Evolutionary conservation across 2,113 vertebrate genomes (phyloP).

Genomic region (Lophura nycthemera): DNA sequence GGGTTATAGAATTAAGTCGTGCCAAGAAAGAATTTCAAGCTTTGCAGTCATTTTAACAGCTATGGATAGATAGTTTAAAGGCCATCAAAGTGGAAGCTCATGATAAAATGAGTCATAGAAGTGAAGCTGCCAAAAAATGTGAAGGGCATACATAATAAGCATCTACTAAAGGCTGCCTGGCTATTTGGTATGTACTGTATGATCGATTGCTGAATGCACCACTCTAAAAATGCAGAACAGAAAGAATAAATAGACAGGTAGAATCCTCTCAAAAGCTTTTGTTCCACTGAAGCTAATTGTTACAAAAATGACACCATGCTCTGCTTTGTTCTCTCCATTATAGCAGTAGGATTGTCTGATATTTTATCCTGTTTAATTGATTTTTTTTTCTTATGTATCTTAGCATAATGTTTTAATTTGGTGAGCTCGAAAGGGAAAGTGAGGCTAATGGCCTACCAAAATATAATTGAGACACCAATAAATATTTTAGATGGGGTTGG

Average conservation of each 20-base stretch:
- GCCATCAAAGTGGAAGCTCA: conserved; percentile 61
- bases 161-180: background rate
- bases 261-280: conserved; percentile 31
- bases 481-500: conserved; percentile 5
- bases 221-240: background rate
- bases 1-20: conserved; percentile 40
- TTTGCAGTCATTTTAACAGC: conserved; percentile 55
- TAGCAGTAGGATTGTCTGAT: background rate
- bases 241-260: background rate
- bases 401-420: conserved; percentile 31
- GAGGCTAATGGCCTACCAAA: conserved; percentile 17
- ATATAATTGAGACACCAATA: conserved; percentile 17
- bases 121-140: conserved; percentile 25
- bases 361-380: conserved; percentile 8
- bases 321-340: conserved; percentile 19
- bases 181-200: background rate
- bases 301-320: background rate
- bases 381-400: conserved; percentile 23
- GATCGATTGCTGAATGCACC: background rate
- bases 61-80: conserved; percentile 59
- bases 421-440: background rate
- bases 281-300: background rate
- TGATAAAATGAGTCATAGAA: conserved; percentile 61
- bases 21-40: conserved; percentile 50
- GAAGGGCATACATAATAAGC: conserved; percentile 26